A percentile compares a stretch with the other conserved stretches of the same genome.
These are phyloP conservation scores for Thalpophila matura DNA, from an alignment of 2,888 invertebrate species.

Conservation along the genomic window DNA sequence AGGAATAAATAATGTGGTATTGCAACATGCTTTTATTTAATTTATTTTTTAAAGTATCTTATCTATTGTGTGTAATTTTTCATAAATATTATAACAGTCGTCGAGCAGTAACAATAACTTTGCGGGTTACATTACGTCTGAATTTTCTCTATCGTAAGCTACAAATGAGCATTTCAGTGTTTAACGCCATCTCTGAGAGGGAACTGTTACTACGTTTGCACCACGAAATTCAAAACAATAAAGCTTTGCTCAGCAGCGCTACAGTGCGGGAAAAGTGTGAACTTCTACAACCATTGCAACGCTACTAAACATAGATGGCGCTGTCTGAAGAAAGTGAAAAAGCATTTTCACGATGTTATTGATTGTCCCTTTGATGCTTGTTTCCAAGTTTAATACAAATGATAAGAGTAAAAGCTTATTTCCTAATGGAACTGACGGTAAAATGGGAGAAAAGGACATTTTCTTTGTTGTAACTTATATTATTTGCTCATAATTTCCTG, in stretches of 20 bases:
- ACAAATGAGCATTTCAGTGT: neutral
- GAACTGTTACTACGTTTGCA: slow-evolving; percentile 43
- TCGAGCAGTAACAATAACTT: neutral
- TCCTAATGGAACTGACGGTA: slow-evolving; percentile 50
- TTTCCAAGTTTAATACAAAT: slow-evolving; percentile 63
- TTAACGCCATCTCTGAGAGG: slow-evolving; percentile 73
- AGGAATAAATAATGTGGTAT: neutral
- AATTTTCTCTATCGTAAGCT: neutral
- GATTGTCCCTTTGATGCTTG: slow-evolving; percentile 70
- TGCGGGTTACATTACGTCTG: no score
- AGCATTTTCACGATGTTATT: slow-evolving; percentile 71
- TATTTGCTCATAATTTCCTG: slow-evolving; percentile 37
- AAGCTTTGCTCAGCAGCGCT: slow-evolving; percentile 60
- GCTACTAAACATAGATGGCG: slow-evolving; percentile 76
- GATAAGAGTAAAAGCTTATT: slow-evolving; percentile 62
- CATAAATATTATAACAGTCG: neutral
- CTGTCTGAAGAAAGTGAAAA: slow-evolving; percentile 60
- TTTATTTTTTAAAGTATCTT: neutral
- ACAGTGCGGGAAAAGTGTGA: slow-evolving; percentile 45
- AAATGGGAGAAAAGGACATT: slow-evolving; percentile 28
- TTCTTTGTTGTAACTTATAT: slow-evolving; percentile 38
- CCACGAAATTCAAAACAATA: slow-evolving; percentile 1
- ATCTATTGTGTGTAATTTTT: neutral
- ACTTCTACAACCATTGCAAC: slow-evolving; percentile 54
- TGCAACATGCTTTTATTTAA: neutral